Base-by-base conservation (phyloP, 2,888 invertebrate species). In the Lasioglossum oenotherae region DNA sequence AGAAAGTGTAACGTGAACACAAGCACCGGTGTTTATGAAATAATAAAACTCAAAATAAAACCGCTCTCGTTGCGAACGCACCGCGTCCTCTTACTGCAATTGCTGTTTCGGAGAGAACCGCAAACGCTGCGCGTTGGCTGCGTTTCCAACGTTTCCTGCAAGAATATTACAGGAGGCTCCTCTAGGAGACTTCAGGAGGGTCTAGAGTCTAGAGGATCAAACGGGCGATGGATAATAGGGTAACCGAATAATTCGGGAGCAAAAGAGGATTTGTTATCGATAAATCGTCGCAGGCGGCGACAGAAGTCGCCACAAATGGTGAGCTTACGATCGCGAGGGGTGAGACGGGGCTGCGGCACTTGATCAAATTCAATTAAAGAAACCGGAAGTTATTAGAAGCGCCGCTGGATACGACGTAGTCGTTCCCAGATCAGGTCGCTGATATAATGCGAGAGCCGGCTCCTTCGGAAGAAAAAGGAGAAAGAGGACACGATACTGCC, bases 341-440 rank as follows among this genome's bases (percentile, higher is more conserved):
- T n/a, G 27, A 44, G 53, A 35, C 38, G 64, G 60, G 74, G 16
- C 38, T n/a, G 64, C 38, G 73, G n/a, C 74, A 80, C 64, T 83
- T 81, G 84, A 86, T 90, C 88, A 86, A 89, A 90, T 91, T 91
- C 89, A 90, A 89, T 90, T 88, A 90, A 90, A 90, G 88, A 85
- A 87, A 87, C 80, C 89, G 88, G 89, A 90, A 90, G 91, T 90
- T 90, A 90, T 90, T 90, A 90, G 90, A 80, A 87, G 88, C 76
- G 76, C 35, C 31, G 78, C 67, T 83, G 90, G 49, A 88, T 87
- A 87, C 78, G 69, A 73, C 46, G 44, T 77, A 78, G 77, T 90
- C 79, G 84, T 86, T 76, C 74, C 69, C 74, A 85, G 88, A 89
- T 92, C 87, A 69, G 81, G 53, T 76, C 72, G 78, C 82, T 85